Evolutionary conservation across 2,113 vertebrate species (phyloP).

Genomic region (Fukomys damarensis): DNA sequence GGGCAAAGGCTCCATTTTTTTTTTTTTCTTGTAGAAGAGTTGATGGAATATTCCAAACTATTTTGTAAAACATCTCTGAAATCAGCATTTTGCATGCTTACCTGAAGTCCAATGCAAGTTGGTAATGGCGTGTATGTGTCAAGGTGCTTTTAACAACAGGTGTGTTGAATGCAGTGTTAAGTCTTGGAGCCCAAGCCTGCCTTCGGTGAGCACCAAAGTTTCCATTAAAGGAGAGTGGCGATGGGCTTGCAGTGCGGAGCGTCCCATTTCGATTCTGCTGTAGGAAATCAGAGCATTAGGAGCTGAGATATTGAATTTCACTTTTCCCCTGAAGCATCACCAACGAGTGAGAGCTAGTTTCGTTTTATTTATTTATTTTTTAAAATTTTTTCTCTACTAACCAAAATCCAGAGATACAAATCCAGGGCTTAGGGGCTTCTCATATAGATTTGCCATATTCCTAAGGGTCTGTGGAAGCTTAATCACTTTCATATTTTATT

Average conservation of each 20-base stretch:
- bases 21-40: neutral
- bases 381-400: conserved; percentile 39
- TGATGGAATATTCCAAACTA: neutral
- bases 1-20: neutral
- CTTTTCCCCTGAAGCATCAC: conserved; percentile 61
- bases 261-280: conserved; percentile 52
- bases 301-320: conserved; percentile 50
- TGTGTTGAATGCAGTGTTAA: neutral
- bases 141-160: conserved; percentile 43
- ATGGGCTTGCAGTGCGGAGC: neutral
- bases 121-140: neutral
- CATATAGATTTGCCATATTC: conserved; percentile 66
- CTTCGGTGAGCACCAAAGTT: conserved; percentile 36
- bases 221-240: conserved; percentile 31
- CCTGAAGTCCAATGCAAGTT: neutral
- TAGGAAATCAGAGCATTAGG: conserved; percentile 44
- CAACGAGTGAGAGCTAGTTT: conserved; percentile 20
- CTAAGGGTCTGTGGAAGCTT: conserved; percentile 58
- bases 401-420: conserved; percentile 69
- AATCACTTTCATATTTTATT: conserved; percentile 80
- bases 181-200: conserved; percentile 56
- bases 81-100: neutral
- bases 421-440: conserved; percentile 51
- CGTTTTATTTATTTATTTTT: neutral
- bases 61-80: neutral